Base-by-base conservation (phyloP, 2,888 invertebrate species). In the Scotopteryx bipunctaria region DNA sequence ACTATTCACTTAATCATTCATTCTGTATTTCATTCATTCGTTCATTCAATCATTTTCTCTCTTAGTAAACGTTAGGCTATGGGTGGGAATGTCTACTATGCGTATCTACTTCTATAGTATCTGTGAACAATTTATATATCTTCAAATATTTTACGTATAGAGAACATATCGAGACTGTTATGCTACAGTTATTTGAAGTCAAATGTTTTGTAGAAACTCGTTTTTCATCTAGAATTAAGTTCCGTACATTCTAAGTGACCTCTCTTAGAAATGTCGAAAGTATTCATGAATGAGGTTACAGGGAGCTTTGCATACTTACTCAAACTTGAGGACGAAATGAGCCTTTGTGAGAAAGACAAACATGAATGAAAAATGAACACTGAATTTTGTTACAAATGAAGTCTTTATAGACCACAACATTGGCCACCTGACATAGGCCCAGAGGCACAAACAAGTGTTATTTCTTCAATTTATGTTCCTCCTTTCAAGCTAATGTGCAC, bases 201-300 rank as follows among this genome's bases (percentile, higher is more conserved):
- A 4, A 5, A 19, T 11, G 15, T 9, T 29, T 27, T 27, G 16
- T 5, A n/a, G 5, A 13, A 1, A 17, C 11, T 11, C 5, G 4
- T 16, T n/a, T 17, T 21, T 25, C 31, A 40, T 48, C 35, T 6
- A 33, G 19, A 49, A 60, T 58, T 50, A 41, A 52, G 55, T 59
- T 55, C 55, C 50, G 21, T 47, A 47, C 52, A 61, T 47, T 52
- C 38, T 46, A 37, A 57, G 57, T 67, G 71, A 73, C 73, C 73
- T 69, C 61, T 59, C 62, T 69, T 69, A 61, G 68, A 78, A 83
- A 83, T 32, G 33, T 17, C 33, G 17, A 15, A 40, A 44, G 35
- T 52, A 40, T 45, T 40, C 35, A 33, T 40, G 38, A 44, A 38
- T 43, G 13, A 31, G 36, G 31, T 32, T n/a, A 38, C 25, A 21